These are phyloP conservation scores for Apis mellifera DNA, from an alignment of 1,140 invertebrate genomes.

Conservation along the genomic window DNA sequence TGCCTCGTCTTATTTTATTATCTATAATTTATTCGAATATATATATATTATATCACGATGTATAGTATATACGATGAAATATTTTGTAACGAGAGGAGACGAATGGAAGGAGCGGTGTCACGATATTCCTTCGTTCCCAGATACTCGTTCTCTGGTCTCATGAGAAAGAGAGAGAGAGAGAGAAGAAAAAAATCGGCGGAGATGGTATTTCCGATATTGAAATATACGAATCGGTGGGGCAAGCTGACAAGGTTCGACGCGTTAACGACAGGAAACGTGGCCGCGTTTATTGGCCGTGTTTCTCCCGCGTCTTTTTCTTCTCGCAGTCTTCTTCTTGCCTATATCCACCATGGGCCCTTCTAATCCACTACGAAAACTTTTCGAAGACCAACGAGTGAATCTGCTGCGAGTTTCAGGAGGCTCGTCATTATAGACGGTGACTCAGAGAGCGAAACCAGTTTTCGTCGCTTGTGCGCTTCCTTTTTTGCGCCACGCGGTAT, in stretches of 20 bases:
- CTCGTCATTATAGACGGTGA: constrained; percentile 78
- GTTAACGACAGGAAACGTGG: constrained; percentile 67
- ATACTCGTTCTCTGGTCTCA: background rate
- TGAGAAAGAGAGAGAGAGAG: background rate
- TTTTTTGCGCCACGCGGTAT: constrained; percentile 64
- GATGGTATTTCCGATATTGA: constrained; percentile 27
- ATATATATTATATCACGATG: no score
- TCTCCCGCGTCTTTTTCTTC: constrained; percentile 44
- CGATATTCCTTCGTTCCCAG: background rate
- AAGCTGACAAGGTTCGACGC: constrained; percentile 38
- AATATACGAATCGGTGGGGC: background rate
- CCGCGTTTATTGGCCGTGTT: constrained; percentile 55
- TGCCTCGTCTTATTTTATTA: no score
- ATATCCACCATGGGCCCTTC: background rate
- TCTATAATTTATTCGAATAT: no score
- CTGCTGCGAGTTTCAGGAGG: constrained; percentile 63
- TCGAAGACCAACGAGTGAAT: constrained; percentile 54
- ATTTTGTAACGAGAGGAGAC: background rate
- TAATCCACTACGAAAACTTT: constrained; percentile 58
- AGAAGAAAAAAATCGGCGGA: background rate
- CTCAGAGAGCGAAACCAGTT: constrained; percentile 78
- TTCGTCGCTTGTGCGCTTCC: constrained; percentile 58
- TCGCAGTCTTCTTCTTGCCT: constrained; percentile 8
- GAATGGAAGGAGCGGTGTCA: background rate
- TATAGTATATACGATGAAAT: no score